Conservation (phyloP, 2,797 vertebrate species). For the Cryptoblepharus egeriae region DNA sequence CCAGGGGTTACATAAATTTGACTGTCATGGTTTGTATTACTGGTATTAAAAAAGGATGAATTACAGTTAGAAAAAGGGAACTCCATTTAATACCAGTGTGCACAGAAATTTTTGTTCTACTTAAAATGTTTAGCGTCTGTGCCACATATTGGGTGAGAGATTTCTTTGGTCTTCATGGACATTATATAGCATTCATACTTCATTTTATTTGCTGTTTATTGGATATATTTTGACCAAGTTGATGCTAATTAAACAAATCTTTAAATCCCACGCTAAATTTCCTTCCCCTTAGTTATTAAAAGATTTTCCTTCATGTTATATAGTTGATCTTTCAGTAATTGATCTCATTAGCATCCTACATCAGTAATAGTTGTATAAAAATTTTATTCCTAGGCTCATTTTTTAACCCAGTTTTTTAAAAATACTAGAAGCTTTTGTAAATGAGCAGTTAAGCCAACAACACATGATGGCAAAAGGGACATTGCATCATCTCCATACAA, state of each 20-base stretch:
- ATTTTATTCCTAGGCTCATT: neutral
- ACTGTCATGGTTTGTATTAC: neutral
- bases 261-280: neutral
- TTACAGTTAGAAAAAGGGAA: neutral
- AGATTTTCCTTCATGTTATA: neutral
- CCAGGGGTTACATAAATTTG: neutral
- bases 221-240: neutral
- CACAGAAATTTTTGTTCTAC: neutral
- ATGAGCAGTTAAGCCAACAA: neutral
- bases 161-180: neutral
- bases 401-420: neutral
- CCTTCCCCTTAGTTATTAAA: neutral
- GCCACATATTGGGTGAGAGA: neutral
- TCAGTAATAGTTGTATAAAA: neutral
- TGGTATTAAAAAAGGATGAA: too few relatives aligned
- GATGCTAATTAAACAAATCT: neutral
- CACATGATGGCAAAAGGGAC: neutral
- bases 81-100: neutral
- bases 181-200: neutral
- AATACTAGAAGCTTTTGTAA: constrained; percentile 11
- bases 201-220: neutral
- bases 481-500: constrained; percentile 17
- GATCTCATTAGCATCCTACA: neutral
- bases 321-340: neutral
- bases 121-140: neutral